Base-by-base conservation (phyloP, 2,797 vertebrate species). In the Zenarchopterus dispar region DNA sequence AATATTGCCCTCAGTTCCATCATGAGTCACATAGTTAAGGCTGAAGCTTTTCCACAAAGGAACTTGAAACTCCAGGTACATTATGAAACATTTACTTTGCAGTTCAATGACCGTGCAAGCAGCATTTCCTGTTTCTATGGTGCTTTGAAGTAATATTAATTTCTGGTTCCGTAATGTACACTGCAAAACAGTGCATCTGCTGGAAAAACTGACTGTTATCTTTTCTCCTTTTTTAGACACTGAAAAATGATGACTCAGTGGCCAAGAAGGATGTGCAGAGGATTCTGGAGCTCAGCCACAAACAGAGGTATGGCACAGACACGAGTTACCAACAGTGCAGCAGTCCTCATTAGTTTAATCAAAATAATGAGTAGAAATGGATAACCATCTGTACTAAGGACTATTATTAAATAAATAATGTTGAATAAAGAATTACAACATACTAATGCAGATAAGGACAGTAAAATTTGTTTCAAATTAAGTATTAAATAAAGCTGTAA, bases 251-350 rank as follows among this genome's bases (percentile, higher is more conserved):
- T 70, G 97, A 97, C 80, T 93, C 93, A 1, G 95, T 96, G 47
- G 86, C 96, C 67, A 97, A 96, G 94, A 95, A 79, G 65, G 96
- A 98, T 70, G 94, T 98, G 48, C 95, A 97, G 88, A 95, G 95
- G 77, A 97, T 99, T 78, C 90, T 99, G 93, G 96, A 97, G 86
- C 90, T 98, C 86, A 95, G 96, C 86, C 94, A 97, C 90, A 98
- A 96, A 78, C 96, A 98, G 90, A 97, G 97, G 98, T 99, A 95
- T 36, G 33, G 11, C 33, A 36, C 11, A 36, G 33, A 36, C 33
- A 10, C 11, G 33, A 13, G 33, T 36, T 36, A 36, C 33, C 33
- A 36, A 36, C 33, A 36, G 9, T 11, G 33, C 33, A 36, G 11
- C 33, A 36, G 3, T 36, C 13, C 9, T 13, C 33, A 36, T 6